These are phyloP conservation scores for Rhombomys opimus DNA, from an alignment of 2,113 vertebrate genomes.

Conservation along the genomic window DNA sequence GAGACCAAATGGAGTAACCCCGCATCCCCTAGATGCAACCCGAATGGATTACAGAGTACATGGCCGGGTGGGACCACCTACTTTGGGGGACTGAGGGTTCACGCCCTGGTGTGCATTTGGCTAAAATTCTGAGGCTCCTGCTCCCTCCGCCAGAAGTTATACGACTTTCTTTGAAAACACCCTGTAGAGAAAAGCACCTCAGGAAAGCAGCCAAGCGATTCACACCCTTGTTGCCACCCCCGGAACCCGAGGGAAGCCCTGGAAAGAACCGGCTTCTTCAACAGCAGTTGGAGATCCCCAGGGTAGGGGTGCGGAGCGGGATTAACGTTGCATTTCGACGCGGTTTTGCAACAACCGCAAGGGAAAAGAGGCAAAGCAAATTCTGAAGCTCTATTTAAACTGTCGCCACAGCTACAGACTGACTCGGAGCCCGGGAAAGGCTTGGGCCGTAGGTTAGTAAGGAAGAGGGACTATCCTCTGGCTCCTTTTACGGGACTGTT, in stretches of 20 bases:
- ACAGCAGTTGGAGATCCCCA: background rate
- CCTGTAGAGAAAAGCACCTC: background rate
- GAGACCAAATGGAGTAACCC: background rate
- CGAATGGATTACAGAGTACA: background rate
- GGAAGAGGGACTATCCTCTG: background rate
- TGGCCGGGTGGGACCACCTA: background rate
- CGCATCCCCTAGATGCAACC: background rate
- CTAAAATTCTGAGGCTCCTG: background rate
- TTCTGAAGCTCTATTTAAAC: background rate
- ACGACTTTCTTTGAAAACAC: background rate
- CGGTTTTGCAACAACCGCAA: background rate
- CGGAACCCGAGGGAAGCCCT: rapidly evolving
- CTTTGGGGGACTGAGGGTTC: background rate
- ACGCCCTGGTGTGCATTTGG: background rate
- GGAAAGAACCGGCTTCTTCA: background rate
- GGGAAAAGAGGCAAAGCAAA: background rate
- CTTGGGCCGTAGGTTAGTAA: background rate
- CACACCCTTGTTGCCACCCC: background rate
- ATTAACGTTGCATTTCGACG: background rate
- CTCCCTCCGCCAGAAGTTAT: background rate
- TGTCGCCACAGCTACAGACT: background rate
- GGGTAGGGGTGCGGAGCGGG: background rate
- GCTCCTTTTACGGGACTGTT: background rate
- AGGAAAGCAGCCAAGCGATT: background rate
- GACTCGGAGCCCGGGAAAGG: background rate